Evolutionary conservation across 1,140 invertebrate species (phyloP), one percentile per base, ranked within the genome.

Genomic region (Tetraneura akinire): DNA sequence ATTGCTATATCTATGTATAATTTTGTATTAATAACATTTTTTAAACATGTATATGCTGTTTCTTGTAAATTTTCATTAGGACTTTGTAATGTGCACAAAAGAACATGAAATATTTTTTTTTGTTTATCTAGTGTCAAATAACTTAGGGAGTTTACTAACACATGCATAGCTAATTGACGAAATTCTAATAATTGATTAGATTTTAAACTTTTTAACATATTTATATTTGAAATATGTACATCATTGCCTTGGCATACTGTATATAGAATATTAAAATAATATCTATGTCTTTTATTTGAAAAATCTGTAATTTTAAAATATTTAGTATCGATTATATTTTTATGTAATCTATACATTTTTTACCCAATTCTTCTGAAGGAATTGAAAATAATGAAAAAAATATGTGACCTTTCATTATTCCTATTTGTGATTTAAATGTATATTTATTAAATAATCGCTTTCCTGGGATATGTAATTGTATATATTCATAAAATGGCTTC

Each of bases 361-460:
- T 3, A 78, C 74, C 74, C 1, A 78, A 60, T 23, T 62, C 23
- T 26, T 23, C 37, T 26, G 37, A 8, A 23, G 74, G 55, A 29
- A 78, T 47, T 45, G 9, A 45, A 57, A 45, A 3, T 45, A 60
- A 45, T 26, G 29, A 14, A 60, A 37, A 78, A 78, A 78, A 78
- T 78, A 62, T 62, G 21, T 78, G 74, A 2, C 55, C 74, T 78
- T 78, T 78, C 74, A 78, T 78, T 0, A 78, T 60, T 26, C 74
- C 74, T 10, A 78, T 42, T 62, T 78, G 74, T n/a, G 53, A 45
- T 60, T 78, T 78, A 23, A 42, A 78, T 13, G 37, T 78, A 62
- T 62, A 78, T 45, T 21, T 62, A 62, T 60, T 29, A 47, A 60
- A 78, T n/a, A 57, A 45, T 29, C 21, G 13, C 18, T 60, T 62